Percentiles rank a stretch among this genome's conserved stretches.
These are phyloP conservation scores for Temnothorax longispinosus DNA, from an alignment of 1,140 invertebrate genomes.

Conservation along the genomic window DNA sequence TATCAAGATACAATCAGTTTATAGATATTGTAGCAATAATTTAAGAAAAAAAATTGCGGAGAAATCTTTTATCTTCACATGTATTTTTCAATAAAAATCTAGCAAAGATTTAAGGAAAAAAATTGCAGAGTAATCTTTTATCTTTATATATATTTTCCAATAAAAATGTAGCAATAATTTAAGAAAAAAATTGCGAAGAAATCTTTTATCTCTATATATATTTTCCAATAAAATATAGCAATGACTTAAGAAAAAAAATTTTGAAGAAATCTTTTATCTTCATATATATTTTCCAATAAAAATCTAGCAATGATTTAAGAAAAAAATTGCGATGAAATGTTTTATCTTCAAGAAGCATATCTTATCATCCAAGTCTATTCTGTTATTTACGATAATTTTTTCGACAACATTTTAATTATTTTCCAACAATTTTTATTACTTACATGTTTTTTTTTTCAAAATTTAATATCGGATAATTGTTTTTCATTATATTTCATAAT, in stretches of 20 bases:
- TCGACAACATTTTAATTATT: background rate
- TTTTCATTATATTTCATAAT: background rate
- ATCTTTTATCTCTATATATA: no score
- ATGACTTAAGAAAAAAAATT: background rate
- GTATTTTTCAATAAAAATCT: no score
- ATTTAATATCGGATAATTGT: constrained; percentile 13
- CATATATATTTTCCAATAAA: no score
- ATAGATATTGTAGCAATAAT: background rate
- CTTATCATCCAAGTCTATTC: background rate
- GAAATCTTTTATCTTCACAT: no score
- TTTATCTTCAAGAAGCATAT: background rate
- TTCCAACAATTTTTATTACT: background rate
- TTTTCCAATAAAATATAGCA: no score
- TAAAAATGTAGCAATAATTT: background rate
- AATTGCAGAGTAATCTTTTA: background rate
- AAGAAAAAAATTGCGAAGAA: no score
- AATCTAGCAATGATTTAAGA: no score
- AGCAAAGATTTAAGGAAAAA: background rate
- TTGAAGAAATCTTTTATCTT: background rate
- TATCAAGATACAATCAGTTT: background rate
- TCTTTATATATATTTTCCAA: background rate
- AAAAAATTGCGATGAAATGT: no score
- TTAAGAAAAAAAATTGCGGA: background rate
- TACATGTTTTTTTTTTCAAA: background rate
- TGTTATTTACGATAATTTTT: background rate